Evolutionary conservation across 1,140 invertebrate genomes (phyloP).

Genomic region (Drosophila orena): DNA sequence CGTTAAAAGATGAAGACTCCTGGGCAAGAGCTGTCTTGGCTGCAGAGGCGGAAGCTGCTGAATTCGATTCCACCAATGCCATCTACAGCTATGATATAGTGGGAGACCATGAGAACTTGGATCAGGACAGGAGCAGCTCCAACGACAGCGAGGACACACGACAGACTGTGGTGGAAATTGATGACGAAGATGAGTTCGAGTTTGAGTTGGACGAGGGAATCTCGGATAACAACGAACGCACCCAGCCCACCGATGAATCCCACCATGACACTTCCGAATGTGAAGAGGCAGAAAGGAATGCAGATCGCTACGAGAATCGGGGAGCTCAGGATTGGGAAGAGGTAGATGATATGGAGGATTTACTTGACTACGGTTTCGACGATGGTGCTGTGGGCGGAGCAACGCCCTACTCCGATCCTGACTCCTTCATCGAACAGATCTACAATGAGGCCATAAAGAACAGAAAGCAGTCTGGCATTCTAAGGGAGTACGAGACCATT

Average conservation of each 20-base stretch:
- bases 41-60: conserved; percentile 65
- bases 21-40: conserved; percentile 53
- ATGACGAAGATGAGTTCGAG: conserved; percentile 71
- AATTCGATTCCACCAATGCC: conserved; percentile 69
- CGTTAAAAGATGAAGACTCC: conserved; percentile 31
- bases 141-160: conserved; percentile 80
- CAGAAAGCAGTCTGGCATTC: conserved; percentile 75
- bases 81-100: conserved; percentile 62
- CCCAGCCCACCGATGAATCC: conserved; percentile 77
- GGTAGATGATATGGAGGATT: conserved; percentile 60
- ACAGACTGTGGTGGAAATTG: conserved; percentile 79
- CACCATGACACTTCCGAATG: conserved; percentile 82
- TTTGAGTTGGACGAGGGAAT: conserved; percentile 80
- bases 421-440: conserved; percentile 81
- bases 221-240: conserved; percentile 78
- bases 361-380: conserved; percentile 54
- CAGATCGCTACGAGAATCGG: conserved; percentile 73
- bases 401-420: conserved; percentile 66
- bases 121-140: conserved; percentile 47
- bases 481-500: conserved; percentile 76
- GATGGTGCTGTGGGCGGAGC: conserved; percentile 74
- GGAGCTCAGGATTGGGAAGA: conserved; percentile 77
- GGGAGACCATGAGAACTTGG: conserved; percentile 31
- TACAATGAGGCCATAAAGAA: conserved; percentile 81
- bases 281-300: conserved; percentile 79